Conservation (phyloP, 2,113 vertebrate genomes). For the Herpetotheres cachinnans region DNA sequence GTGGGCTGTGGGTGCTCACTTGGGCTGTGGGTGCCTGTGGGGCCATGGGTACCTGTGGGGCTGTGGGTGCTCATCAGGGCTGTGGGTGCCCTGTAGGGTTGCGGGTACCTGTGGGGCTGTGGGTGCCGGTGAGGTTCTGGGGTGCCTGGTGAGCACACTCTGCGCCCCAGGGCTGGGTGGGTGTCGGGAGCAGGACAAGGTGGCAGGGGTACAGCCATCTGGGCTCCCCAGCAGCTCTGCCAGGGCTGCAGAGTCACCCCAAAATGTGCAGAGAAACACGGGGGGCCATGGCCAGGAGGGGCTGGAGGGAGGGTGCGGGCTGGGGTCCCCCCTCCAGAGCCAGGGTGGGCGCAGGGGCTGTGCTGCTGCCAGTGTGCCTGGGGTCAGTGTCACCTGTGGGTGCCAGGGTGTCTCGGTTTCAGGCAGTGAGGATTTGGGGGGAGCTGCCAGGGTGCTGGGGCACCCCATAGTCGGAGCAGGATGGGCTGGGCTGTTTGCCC, state of each 20-base stretch:
- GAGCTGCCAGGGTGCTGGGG: neutral
- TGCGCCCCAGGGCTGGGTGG: neutral
- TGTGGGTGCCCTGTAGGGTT: neutral
- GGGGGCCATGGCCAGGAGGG: neutral
- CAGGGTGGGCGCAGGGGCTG: neutral
- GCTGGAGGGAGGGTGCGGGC: accelerated
- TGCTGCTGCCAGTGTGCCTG: accelerated
- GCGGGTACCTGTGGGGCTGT: accelerated
- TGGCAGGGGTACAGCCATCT: accelerated
- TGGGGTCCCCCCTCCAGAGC: neutral
- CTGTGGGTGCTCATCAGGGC: neutral
- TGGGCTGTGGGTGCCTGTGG: neutral
- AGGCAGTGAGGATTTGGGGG: neutral
- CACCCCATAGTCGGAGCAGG: accelerated
- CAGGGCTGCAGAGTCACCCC: neutral
- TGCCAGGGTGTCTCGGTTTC: accelerated
- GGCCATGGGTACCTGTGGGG: neutral
- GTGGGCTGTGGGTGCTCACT: neutral
- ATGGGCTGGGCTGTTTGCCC: neutral
- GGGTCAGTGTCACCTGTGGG: neutral
- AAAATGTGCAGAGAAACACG: neutral
- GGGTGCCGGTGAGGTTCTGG: neutral
- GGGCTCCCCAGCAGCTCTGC: neutral
- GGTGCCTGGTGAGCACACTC: neutral
- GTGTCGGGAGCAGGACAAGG: neutral